Evolutionary conservation across 1,140 invertebrate species (phyloP).

Genomic region (Thaumatotibia leucotreta): DNA sequence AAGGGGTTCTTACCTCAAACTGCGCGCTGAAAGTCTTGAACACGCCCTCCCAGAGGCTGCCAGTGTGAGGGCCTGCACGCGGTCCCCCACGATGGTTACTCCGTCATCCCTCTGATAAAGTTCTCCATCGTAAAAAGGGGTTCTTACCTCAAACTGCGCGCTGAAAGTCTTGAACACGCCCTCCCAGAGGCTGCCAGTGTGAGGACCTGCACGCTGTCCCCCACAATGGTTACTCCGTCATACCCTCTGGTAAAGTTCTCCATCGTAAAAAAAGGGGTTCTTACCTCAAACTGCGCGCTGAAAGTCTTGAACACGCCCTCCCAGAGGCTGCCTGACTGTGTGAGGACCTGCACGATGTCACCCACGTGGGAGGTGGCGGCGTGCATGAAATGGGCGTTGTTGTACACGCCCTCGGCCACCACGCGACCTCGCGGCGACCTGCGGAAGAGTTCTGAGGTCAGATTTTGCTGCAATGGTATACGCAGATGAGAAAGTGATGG

Average conservation of each 20-base stretch:
- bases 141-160: too few relatives aligned
- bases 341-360: constrained; percentile 88
- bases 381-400: constrained; percentile 92
- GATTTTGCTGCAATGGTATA: neutral
- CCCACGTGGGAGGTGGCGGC: constrained; percentile 89
- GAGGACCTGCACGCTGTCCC: constrained; percentile 87
- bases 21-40: too few relatives aligned
- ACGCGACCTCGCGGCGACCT: constrained; percentile 82
- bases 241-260: too few relatives aligned
- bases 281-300: constrained; percentile 86
- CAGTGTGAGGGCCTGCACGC: constrained; percentile 87
- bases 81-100: constrained; percentile 89
- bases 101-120: too few relatives aligned
- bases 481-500: too few relatives aligned
- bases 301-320: constrained; percentile 93
- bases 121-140: too few relatives aligned
- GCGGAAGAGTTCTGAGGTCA: neutral
- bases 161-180: too few relatives aligned
- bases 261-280: too few relatives aligned
- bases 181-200: too few relatives aligned
- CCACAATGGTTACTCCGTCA: too few relatives aligned
- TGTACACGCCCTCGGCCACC: constrained; percentile 89
- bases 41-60: too few relatives aligned
- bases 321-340: constrained; percentile 87
- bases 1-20: too few relatives aligned